phyloP scores from a whole-genome alignment of 92 coral and sea anemone species.

The Phenganax stokvisi region DNA sequence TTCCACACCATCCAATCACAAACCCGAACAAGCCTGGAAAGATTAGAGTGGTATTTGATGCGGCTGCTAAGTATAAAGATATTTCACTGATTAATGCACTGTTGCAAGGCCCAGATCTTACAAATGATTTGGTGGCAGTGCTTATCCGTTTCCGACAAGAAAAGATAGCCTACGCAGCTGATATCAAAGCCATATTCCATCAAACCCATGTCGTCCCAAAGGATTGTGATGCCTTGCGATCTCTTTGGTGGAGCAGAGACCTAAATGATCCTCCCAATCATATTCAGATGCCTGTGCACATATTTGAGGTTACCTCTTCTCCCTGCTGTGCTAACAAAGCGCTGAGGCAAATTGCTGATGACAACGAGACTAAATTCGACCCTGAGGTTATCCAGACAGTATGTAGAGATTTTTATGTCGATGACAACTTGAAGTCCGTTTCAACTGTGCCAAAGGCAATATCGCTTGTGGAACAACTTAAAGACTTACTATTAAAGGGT shows the following conservation, averaged over 20 bases:
- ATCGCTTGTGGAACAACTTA: conserved; percentile 25
- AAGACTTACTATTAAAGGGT: conserved; percentile 51
- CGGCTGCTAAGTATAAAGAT: conserved; percentile 52
- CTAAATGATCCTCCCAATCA: conserved; percentile 38
- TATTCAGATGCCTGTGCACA: conserved; percentile 41
- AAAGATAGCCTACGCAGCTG: conserved; percentile 50
- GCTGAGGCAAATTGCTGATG: conserved; percentile 44
- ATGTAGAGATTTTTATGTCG: conserved; percentile 50
- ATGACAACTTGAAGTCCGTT: conserved; percentile 51
- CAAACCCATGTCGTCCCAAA: conserved; percentile 45
- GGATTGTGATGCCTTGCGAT: conserved; percentile 51
- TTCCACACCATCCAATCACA: conserved; percentile 53
- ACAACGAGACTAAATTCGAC: conserved; percentile 21
- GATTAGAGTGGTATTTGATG: conserved; percentile 60
- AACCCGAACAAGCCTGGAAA: conserved; percentile 55
- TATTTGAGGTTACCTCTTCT: conserved; percentile 41
- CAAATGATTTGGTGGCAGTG: conserved; percentile 55
- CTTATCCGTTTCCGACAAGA: conserved; percentile 58
- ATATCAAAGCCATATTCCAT: conserved; percentile 57
- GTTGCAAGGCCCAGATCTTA: conserved; percentile 56
- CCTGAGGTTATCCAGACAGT: conserved; percentile 30
- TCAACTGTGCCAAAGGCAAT: conserved; percentile 38
- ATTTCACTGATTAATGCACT: conserved; percentile 50
- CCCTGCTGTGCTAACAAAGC: conserved; percentile 50
- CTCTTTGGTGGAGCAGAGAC: conserved; percentile 57